phyloP scores from a whole-genome alignment of 2,888 invertebrate genomes.

The Andrena dorsata region DNA sequence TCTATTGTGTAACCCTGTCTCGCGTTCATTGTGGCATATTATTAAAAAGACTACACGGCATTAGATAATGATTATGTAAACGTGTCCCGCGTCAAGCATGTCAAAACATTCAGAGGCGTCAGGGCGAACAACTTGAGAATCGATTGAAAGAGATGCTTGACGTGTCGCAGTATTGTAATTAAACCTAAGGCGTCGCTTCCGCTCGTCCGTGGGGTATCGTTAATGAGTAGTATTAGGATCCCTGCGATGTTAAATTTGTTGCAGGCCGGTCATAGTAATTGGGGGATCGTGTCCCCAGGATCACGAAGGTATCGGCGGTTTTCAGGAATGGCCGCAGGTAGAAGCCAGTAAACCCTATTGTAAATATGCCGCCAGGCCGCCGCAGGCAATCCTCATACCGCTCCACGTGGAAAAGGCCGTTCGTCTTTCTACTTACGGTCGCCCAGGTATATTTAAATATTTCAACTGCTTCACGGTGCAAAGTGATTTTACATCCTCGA shows the following conservation, averaged over 20 bases:
- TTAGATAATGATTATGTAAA: slow-evolving; percentile 48
- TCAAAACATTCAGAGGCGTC: neutral
- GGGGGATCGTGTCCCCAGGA: slow-evolving; percentile 96
- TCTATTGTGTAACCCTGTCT: slow-evolving; percentile 30
- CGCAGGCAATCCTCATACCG: slow-evolving; percentile 93
- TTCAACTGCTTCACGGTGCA: neutral
- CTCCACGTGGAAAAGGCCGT: slow-evolving; percentile 97
- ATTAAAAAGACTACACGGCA: slow-evolving; percentile 32
- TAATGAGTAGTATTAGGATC: neutral
- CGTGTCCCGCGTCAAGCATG: neutral
- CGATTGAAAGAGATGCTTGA: neutral
- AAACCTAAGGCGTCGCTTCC: neutral
- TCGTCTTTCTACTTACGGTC: slow-evolving; percentile 92
- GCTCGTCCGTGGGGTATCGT: neutral
- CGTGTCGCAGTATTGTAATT: neutral
- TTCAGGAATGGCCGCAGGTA: slow-evolving; percentile 97
- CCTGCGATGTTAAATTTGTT: slow-evolving; percentile 9
- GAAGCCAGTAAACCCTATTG: slow-evolving; percentile 95
- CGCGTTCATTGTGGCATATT: slow-evolving; percentile 40
- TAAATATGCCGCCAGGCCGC: slow-evolving; percentile 96
- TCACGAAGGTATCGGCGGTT: slow-evolving; percentile 98
- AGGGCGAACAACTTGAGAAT: neutral
- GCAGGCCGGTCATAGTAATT: slow-evolving; percentile 94
- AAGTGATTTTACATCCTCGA: neutral
- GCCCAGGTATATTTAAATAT: slow-evolving; percentile 90